These are phyloP conservation scores for Sesamia nonagrioides DNA, from an alignment of 1,140 invertebrate species.

Conservation along the genomic window DNA sequence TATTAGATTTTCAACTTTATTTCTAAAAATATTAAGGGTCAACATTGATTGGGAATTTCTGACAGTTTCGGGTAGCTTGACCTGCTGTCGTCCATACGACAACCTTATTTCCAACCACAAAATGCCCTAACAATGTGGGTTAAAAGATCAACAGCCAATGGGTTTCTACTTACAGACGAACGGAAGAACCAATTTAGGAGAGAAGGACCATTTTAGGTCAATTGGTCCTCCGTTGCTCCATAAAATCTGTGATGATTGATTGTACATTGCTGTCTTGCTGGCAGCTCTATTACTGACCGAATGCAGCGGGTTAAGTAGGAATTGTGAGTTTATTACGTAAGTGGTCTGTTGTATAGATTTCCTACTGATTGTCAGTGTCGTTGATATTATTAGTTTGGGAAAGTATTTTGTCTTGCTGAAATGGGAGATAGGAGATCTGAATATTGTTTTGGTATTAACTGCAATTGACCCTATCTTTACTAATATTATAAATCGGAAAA, in stretches of 20 bases:
- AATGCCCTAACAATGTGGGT: conserved; percentile 60
- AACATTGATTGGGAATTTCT: too few species aligned
- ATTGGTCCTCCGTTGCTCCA: conserved; percentile 55
- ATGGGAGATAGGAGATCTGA: too few species aligned
- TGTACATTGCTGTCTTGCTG: background rate
- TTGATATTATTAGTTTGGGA: background rate
- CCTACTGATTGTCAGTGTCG: background rate
- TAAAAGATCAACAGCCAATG: conserved; percentile 73
- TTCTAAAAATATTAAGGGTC: too few species aligned
- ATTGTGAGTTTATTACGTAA: conserved; percentile 14
- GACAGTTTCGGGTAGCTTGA: too few species aligned
- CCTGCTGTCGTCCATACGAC: too few species aligned
- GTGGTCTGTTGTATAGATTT: background rate
- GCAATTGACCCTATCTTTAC: too few species aligned
- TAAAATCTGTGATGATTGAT: conserved; percentile 43
- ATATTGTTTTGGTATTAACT: too few species aligned
- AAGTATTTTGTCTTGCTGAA: background rate
- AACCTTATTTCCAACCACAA: conserved; percentile 25
- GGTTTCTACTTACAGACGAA: conserved; percentile 53
- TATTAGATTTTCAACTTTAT: too few species aligned
- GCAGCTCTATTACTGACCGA: conserved; percentile 18
- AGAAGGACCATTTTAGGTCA: conserved; percentile 64
- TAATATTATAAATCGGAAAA: too few species aligned
- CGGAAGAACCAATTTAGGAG: conserved; percentile 68
- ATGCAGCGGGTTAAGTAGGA: background rate